Base-by-base conservation (phyloP, 92 coral and sea anemone species). In the Heteractis magnifica region DNA sequence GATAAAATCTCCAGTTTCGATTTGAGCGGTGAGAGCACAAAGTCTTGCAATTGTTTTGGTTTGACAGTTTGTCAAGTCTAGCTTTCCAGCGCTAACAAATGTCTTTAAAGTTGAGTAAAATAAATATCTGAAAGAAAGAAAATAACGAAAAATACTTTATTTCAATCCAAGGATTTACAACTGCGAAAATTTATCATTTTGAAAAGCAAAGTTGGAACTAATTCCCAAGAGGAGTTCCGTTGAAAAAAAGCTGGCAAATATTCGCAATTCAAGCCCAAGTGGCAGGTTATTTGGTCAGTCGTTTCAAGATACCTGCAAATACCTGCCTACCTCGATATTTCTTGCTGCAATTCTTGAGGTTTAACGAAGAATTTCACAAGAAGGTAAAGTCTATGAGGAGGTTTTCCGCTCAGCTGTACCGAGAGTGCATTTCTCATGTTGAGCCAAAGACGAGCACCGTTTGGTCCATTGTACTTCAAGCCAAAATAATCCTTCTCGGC, bases 321-420 rank as follows among this genome's bases (percentile, higher is more conserved):
- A 84, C 88, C 82, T 65, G 79, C 92, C 86, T 81, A 96, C 99
- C 99, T 93, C 75, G 99, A 92, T 55, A 96, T 89, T 96, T 94
- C 98, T 91, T 96, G 99, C 86, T 96, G 99, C 72, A 96, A 84
- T 85, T 96, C 99, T 82, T 96, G 99, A 75, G 99, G 99, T 70
- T 91, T 96, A 19, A 96, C 99, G 89, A 96, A 96, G 79, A 92
- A 96, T 90, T 96, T 96, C 49, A 96, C 99, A 64, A 93, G 87
- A 81, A 96, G 91, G 88, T 93, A 94, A 58, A 96, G 90, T 41
- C 99, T 91, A 85, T 96, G 83, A 4, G 99, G 99, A 4, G 94
- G 98, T 70, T 92, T 94, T 51, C 99, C 99, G 75, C 94, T 91
- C 18, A 96, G 91, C 81, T 96, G 99, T 52, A 92, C 90, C 5